Conservation (phyloP, 1,140 invertebrate genomes). For the Ganaspis sp. region DNA sequence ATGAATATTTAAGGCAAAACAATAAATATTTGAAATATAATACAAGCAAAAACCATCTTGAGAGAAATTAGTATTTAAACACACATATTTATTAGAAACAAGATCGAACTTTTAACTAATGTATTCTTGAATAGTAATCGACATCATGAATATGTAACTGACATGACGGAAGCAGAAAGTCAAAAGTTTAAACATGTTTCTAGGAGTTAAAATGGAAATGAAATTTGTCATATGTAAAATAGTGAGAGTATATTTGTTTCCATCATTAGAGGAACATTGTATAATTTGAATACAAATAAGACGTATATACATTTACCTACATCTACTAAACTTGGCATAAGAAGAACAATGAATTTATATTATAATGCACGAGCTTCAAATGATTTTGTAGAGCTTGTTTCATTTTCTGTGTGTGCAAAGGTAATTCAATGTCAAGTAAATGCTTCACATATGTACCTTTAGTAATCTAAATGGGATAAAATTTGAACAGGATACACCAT, state of each 20-base stretch:
- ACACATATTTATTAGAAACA: not conserved
- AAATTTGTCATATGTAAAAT: constrained; percentile 10
- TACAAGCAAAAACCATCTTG: too few species aligned
- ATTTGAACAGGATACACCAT: constrained; percentile 56
- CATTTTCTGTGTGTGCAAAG: too few species aligned
- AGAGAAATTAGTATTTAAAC: too few species aligned
- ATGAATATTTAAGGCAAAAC: too few species aligned
- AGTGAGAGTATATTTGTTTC: not conserved
- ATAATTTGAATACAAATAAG: not conserved
- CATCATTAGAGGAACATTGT: not conserved
- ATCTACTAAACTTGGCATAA: too few species aligned
- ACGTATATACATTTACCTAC: too few species aligned
- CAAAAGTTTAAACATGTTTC: constrained; percentile 17
- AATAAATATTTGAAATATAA: too few species aligned
- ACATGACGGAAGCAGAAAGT: not conserved
- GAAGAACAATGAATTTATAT: not conserved
- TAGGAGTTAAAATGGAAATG: not conserved
- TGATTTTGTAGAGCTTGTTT: not conserved
- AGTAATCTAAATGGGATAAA: constrained; percentile 60
- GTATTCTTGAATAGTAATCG: not conserved
- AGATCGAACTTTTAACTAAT: not conserved
- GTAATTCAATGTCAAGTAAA: not conserved
- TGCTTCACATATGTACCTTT: constrained; percentile 35
- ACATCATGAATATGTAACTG: constrained; percentile 25
- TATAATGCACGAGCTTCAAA: not conserved